These are phyloP conservation scores for Charaxes varanes DNA, from an alignment of 1,140 invertebrate genomes.

Conservation along the genomic window DNA sequence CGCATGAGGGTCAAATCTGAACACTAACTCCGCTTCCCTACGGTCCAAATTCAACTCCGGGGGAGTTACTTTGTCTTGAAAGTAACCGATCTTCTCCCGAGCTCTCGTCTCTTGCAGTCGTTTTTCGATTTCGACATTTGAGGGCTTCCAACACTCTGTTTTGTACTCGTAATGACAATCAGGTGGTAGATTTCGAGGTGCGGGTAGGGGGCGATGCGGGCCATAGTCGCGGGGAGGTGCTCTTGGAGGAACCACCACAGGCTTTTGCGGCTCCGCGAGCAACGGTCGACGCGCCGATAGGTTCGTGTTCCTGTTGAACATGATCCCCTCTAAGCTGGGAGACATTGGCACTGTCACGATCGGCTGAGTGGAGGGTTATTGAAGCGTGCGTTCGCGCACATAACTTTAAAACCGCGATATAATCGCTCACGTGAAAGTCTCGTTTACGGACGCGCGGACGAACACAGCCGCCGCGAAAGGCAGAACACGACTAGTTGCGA, in stretches of 20 bases:
- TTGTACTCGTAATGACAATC: slow-evolving; percentile 48
- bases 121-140: slow-evolving; percentile 67
- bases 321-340: slow-evolving; percentile 67
- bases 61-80: slow-evolving; percentile 62
- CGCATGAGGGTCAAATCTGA: slow-evolving; percentile 62
- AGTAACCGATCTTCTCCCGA: slow-evolving; percentile 63
- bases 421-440: slow-evolving; percentile 52
- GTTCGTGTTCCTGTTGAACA: slow-evolving; percentile 70
- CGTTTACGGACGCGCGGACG: slow-evolving; percentile 16
- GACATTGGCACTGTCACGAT: slow-evolving; percentile 68
- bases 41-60: slow-evolving; percentile 61
- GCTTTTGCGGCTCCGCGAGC: slow-evolving; percentile 64
- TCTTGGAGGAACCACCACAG: slow-evolving; percentile 57
- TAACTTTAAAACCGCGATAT: slow-evolving; percentile 45
- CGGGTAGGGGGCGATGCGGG: slow-evolving; percentile 43
- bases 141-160: slow-evolving; percentile 60
- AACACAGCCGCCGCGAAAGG: slow-evolving; percentile 6
- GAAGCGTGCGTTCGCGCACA: slow-evolving; percentile 60
- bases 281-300: slow-evolving; percentile 64
- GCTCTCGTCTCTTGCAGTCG: slow-evolving; percentile 57
- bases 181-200: slow-evolving; percentile 38
- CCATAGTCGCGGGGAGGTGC: slow-evolving; percentile 58
- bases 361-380: slow-evolving; percentile 31
- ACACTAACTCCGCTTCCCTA: slow-evolving; percentile 61
- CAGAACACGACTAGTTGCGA: slow-evolving; percentile 10